Evolutionary conservation across 1,140 invertebrate genomes (phyloP).

Genomic region (Ips typographus): DNA sequence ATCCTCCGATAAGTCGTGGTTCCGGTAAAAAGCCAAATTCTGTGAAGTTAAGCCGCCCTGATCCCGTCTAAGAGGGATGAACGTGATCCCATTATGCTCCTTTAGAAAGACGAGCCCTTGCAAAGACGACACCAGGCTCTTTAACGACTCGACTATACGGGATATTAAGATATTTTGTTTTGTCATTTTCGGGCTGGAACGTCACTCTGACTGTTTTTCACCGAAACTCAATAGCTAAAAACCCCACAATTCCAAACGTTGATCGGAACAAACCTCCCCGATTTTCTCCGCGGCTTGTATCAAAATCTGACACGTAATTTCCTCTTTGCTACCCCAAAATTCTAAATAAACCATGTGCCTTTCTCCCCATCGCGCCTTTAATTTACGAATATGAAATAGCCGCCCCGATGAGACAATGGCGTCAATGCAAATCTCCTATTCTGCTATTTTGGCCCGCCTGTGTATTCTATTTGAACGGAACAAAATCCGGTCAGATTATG

Average conservation of each 20-base stretch:
- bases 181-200: slow-evolving; percentile 46
- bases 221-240: background rate
- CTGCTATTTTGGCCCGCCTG: background rate
- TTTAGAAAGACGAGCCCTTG: slow-evolving; percentile 52
- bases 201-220: slow-evolving; percentile 34
- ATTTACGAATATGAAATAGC: slow-evolving; percentile 27
- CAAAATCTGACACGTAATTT: slow-evolving; percentile 40
- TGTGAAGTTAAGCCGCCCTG: slow-evolving; percentile 45
- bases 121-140: slow-evolving; percentile 49
- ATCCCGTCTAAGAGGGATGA: slow-evolving; percentile 52
- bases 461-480: too few species aligned
- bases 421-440: background rate
- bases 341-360: slow-evolving; percentile 37
- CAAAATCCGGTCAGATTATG: too few species aligned
- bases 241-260: background rate
- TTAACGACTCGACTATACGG: slow-evolving; percentile 47
- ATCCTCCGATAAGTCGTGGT: slow-evolving; percentile 25
- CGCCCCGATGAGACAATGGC: slow-evolving; percentile 23
- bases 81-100: slow-evolving; percentile 53
- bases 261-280: slow-evolving; percentile 22
- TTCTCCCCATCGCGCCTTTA: slow-evolving; percentile 22
- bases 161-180: slow-evolving; percentile 50
- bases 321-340: slow-evolving; percentile 35
- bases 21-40: slow-evolving; percentile 42
- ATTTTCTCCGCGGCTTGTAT: slow-evolving; percentile 38